Evolutionary conservation across 2,888 invertebrate genomes (phyloP), one percentile per base, ranked within the genome.

Genomic region (Ophion ventricosus): DNA sequence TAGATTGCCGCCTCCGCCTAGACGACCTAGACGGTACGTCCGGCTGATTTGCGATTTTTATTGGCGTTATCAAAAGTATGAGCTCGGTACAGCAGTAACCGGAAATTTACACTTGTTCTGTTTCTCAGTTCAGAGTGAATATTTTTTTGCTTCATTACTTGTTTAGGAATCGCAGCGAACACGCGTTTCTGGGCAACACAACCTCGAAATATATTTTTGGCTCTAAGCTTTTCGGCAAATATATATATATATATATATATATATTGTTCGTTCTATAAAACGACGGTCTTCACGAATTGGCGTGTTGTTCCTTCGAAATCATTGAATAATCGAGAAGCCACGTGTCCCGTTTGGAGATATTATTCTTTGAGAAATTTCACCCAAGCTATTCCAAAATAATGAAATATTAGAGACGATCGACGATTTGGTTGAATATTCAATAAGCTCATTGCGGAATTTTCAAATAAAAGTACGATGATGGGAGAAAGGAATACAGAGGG

Each of bases 181-280:
- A 29, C 26, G 26, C 57, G 10, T 63, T 61, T 20, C 25, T 2
- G 56, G 29, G 70, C 35, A 20, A 57, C 76, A 69, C 20, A 77
- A 77, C 77, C 77, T 77, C 80, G 35, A 80, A 80, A 76, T 59
- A 76, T 76, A 49, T 83, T 75, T 63, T 75, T 5, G 23, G 69
- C n/a, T 40, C 64, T 56, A 69, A 17, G 26, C n/a, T 56, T 56
- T 78, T 74, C 80, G 67, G n/a, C 20, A 7, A 1, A 7, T 56
- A 17, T 11, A 35, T 8, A 7, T 35, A 57, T 17, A 20, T 72
- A 7, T 56, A 17, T 11, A 35, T 8, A 7, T 35, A 57, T 17
- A 20, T 72, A 25, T 25, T 4, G 3, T 49, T 49, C 20, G 43
- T 67, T 49, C 26, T 49, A 25, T 67, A 25, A 17, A 1, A 49